Evolutionary conservation across 2,797 vertebrate genomes (phyloP).

Genomic region (Brachymystax lenok): DNA sequence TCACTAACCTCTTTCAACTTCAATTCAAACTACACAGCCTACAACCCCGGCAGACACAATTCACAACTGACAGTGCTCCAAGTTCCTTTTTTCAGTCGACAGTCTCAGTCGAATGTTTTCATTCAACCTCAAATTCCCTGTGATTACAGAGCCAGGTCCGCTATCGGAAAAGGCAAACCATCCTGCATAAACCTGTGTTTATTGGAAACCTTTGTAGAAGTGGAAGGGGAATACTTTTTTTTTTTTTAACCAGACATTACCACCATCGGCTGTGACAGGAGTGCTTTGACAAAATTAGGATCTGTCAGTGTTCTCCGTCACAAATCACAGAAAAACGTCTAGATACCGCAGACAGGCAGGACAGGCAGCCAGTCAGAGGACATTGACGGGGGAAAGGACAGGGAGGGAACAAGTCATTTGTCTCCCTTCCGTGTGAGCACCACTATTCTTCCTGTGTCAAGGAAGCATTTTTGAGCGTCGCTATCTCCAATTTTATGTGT

Average conservation of each 20-base stretch:
- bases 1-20: neutral
- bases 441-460: slow-evolving; percentile 39
- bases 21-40: neutral
- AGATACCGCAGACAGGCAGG: slow-evolving; percentile 44
- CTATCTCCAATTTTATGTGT: slow-evolving; percentile 40
- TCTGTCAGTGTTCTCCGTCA: slow-evolving; percentile 46
- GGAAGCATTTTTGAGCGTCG: slow-evolving; percentile 35
- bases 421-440: slow-evolving; percentile 27
- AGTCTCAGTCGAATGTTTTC: slow-evolving; percentile 15
- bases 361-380: slow-evolving; percentile 46
- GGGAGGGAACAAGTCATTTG: slow-evolving; percentile 48
- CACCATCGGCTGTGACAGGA: slow-evolving; percentile 42
- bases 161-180: slow-evolving; percentile 32
- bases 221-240: slow-evolving; percentile 50
- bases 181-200: slow-evolving; percentile 45
- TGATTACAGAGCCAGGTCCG: slow-evolving; percentile 20
- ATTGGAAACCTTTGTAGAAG: slow-evolving; percentile 47
- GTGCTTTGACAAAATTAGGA: slow-evolving; percentile 50
- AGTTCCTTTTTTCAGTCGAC: too few relatives aligned
- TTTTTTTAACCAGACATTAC: slow-evolving; percentile 46
- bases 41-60: neutral
- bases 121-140: slow-evolving; percentile 38
- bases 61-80: slow-evolving; percentile 12
- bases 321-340: slow-evolving; percentile 47
- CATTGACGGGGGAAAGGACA: slow-evolving; percentile 33